These are phyloP conservation scores for Acipenser transmontanus DNA, from an alignment of 2,797 vertebrate genomes.

Conservation along the genomic window DNA sequence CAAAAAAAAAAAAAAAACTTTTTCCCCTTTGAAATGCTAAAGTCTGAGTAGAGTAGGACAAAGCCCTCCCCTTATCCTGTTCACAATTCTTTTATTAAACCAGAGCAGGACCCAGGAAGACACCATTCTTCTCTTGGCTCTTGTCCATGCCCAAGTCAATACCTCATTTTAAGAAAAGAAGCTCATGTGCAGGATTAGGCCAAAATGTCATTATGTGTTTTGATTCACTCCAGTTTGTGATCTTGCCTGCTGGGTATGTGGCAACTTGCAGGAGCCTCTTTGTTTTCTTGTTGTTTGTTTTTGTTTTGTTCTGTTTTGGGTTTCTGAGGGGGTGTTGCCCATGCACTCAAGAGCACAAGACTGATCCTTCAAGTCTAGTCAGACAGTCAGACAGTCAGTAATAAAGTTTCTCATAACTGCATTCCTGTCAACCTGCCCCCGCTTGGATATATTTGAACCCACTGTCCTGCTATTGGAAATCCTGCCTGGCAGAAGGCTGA, in stretches of 20 bases:
- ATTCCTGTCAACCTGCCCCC: not conserved
- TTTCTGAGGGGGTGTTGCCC: not conserved
- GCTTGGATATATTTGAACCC: slow-evolving; percentile 4
- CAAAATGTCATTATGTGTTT: not conserved
- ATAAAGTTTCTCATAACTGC: slow-evolving; percentile 2
- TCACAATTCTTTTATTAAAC: too few species aligned
- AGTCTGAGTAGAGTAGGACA: too few species aligned
- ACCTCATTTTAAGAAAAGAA: slow-evolving; percentile 7
- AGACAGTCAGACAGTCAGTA: slow-evolving; percentile 1
- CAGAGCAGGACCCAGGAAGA: too few species aligned
- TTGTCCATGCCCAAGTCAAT: not conserved
- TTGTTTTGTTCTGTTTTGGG: too few species aligned
- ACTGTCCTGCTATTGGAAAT: not conserved
- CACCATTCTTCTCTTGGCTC: not conserved
- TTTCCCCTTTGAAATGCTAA: too few species aligned
- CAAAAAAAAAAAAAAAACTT: too few species aligned
- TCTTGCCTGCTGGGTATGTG: not conserved
- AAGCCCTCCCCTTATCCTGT: too few species aligned
- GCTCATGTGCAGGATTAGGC: slow-evolving; percentile 5
- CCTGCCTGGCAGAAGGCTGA: not conserved
- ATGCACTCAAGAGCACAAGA: not conserved
- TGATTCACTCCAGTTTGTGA: not conserved
- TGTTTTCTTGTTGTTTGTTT: not conserved
- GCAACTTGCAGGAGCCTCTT: not conserved
- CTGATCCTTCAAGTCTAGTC: not conserved